Evolutionary conservation across 1,140 invertebrate genomes (phyloP), one percentile per base, ranked within the genome.

Genomic region (Pogonomyrmex californicus): DNA sequence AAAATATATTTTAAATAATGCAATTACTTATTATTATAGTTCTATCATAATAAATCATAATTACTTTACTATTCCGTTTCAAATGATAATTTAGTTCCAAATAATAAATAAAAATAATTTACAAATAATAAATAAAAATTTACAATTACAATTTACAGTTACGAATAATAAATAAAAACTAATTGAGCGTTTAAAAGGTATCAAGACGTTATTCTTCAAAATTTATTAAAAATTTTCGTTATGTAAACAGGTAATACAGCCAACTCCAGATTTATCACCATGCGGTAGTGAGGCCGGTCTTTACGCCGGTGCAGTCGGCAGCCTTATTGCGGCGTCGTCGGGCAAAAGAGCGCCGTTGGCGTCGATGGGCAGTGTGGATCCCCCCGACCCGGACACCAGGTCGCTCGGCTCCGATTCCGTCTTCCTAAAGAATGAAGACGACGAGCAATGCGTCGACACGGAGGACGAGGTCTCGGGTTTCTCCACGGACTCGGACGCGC

Each of bases 401-500:
- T 90, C 88, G 3, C 96, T 97, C 12, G 97, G 96, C 65, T 97
- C 97, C 70, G 97, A 98, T 92, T 97, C 97, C 2, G 97, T 98
- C 44, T 98, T 98, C 92, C 91, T 95, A 2, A 95, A 95, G 6
- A 94, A 95, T 85, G 93, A 92, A n/a, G 90, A 87, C 14, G 94
- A 94, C 38, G 96, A 97, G 73, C 96, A 96, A 60, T 95, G 95
- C 66, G 88, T 96, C 76, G 97, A 97, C 88, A 98, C 97, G 1
- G 97, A 98, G 91, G 97, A 98, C 91, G 97, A 98, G 92, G 97
- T 98, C 78, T 97, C 97, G 87, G 97, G 97, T 86, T 97, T 98
- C 92, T 97, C 97, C 60, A 98, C 97, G 44, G 97, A 98, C 92
- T 98, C 97, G 90, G 97, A 97, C 79, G 96, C 92, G 54, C 91